Conservation (phyloP, 2,888 invertebrate genomes). For the Trachelus troglodyta region DNA sequence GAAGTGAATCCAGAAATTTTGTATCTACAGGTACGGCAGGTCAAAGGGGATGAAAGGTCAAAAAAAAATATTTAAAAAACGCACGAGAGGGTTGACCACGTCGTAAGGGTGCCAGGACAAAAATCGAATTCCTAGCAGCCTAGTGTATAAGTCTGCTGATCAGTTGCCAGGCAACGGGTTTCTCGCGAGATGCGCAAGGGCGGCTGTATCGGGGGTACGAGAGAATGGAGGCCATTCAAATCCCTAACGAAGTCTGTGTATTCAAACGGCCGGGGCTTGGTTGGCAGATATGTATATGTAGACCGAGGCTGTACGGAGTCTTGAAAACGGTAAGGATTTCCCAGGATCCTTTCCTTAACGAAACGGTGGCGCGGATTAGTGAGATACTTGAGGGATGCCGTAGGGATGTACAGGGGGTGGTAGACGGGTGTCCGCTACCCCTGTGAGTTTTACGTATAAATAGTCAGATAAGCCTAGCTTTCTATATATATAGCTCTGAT, state of each 20-base stretch:
- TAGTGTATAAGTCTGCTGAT: conserved; percentile 14
- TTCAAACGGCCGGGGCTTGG: not conserved
- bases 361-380: not conserved
- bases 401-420: not conserved
- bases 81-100: not conserved
- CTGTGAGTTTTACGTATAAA: not conserved
- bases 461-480: not conserved
- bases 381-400: not conserved
- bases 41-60: not conserved
- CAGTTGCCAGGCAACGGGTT: conserved; percentile 18
- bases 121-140: conserved; percentile 9
- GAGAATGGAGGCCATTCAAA: conserved; percentile 7
- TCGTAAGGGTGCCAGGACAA: not conserved
- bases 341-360: not conserved
- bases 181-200: not conserved
- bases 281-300: not conserved
- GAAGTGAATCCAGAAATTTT: not conserved
- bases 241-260: conserved; percentile 1
- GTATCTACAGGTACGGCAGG: not conserved
- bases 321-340: not conserved
- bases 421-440: not conserved
- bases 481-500: not conserved
- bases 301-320: not conserved
- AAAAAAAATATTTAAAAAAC: not conserved
- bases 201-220: not conserved